phyloP scores from a whole-genome alignment of 2,888 invertebrate genomes.

The Microplitis deprimator region DNA sequence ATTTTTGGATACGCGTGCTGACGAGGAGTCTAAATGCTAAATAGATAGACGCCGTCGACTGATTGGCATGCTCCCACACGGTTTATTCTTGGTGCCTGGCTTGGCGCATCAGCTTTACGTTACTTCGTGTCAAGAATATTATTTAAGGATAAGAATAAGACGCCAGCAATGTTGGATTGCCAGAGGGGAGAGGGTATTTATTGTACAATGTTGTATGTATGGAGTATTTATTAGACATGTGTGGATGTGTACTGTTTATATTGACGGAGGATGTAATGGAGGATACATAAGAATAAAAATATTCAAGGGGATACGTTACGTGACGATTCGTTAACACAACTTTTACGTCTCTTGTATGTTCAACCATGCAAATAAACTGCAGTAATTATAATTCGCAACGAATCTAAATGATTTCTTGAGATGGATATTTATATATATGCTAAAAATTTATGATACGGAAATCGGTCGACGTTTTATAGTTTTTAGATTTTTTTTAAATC shows the following conservation, averaged over 20 bases:
- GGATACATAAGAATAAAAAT: not conserved
- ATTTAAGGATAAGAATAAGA: slow-evolving; percentile 3
- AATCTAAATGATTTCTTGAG: not conserved
- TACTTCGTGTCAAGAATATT: slow-evolving; percentile 44
- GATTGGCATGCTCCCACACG: slow-evolving; percentile 47
- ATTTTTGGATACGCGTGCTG: not conserved
- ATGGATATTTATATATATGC: not conserved
- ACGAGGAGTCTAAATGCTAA: slow-evolving; percentile 2
- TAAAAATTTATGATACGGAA: too few species aligned
- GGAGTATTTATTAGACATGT: not conserved
- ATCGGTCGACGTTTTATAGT: too few species aligned
- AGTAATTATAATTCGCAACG: slow-evolving; percentile 22
- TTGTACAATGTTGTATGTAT: not conserved
- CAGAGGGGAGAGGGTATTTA: slow-evolving; percentile 3
- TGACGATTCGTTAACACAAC: slow-evolving; percentile 23
- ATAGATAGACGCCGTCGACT: slow-evolving; percentile 23
- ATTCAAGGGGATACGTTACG: slow-evolving; percentile 25
- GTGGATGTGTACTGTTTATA: too few species aligned
- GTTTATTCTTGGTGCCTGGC: slow-evolving; percentile 28
- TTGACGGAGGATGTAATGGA: not conserved
- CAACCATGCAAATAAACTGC: not conserved
- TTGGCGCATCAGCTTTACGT: not conserved
- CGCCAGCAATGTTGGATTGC: slow-evolving; percentile 8
- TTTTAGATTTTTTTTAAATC: too few species aligned
- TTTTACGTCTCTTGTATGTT: slow-evolving; percentile 13